Percentiles rank a stretch among this genome's conserved stretches.
Conservation (phyloP, 1,140 invertebrate genomes). For the Drosophila eugracilis region DNA sequence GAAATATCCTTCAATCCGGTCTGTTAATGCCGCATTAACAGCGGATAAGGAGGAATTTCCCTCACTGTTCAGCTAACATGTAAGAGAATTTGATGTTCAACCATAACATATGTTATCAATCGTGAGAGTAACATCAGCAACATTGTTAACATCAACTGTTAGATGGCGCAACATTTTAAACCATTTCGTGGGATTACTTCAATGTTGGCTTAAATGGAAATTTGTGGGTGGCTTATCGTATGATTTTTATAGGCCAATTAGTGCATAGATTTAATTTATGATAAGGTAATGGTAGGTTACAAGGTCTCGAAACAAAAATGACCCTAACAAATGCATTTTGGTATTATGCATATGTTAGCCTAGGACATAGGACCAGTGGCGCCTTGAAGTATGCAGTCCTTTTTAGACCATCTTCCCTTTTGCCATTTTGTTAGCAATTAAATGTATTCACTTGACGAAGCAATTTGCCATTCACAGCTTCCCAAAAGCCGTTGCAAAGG, state of each 20-base stretch:
- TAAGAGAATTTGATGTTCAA: slow-evolving; percentile 5
- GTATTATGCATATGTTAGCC: slow-evolving; percentile 21
- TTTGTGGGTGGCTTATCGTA: slow-evolving; percentile 3
- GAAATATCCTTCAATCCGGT: too few species aligned
- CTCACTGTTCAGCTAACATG: neutral
- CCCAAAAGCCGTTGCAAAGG: slow-evolving; percentile 42
- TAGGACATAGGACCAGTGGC: slow-evolving; percentile 38
- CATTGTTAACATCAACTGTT: too few species aligned
- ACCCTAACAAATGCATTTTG: slow-evolving; percentile 18
- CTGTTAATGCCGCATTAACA: too few species aligned
- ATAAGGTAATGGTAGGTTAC: slow-evolving; percentile 43
- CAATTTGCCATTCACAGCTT: slow-evolving; percentile 56
- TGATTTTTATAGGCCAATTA: slow-evolving; percentile 38
- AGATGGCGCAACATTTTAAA: too few species aligned
- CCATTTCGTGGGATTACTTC: slow-evolving; percentile 1
- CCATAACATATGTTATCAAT: slow-evolving; percentile 2
- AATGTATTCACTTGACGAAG: slow-evolving; percentile 74
- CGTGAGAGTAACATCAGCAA: slow-evolving; percentile 6
- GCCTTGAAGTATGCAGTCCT: slow-evolving; percentile 48
- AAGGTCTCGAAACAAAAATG: slow-evolving; percentile 14
- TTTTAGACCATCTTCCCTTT: slow-evolving; percentile 24
- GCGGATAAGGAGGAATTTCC: neutral
- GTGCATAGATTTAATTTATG: slow-evolving; percentile 16
- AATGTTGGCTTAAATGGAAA: slow-evolving; percentile 5
- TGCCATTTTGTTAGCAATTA: slow-evolving; percentile 76